Base-by-base conservation (phyloP, 2,888 invertebrate genomes). In the Rhamnusium bicolor region DNA sequence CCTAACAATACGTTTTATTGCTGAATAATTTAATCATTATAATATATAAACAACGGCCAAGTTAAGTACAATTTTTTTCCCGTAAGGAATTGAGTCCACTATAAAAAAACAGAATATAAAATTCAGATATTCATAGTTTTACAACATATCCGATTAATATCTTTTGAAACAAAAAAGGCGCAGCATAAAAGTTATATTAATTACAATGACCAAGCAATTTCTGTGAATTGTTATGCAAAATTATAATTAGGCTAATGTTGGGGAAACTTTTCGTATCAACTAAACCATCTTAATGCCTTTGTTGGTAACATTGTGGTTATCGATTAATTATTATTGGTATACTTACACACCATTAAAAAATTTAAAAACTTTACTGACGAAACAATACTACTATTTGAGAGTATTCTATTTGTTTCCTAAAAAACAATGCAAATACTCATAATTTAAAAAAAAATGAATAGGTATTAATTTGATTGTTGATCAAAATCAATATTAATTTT, bases 111-210 rank as follows among this genome's bases (percentile, higher is more conserved):
- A n/a, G n/a, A 47, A 24, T 21, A 51, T 27, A 63, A 29, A 63
- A 49, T 27, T 27, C 16, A 16, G 63, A 51, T 63, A 63, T 51
- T 63, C 63, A 47, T 63, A 49, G 63, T 49, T 49, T 49, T 63
- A n/a, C 16, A 16, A 21, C 14, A 40, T 21, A 21, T 6, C 14
- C 47, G 62, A 62, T 46, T 19, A 10, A 49, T 63, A 51, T 27
- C 63, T 21, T 63, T 12, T 51, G 24, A 29, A 27, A 63, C 49
- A 24, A 49, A 60, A 61, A 61, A 47, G 46, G 47, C 12, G 79
- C 79, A 80, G 79, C 79, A 79, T 78, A 79, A 81, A 81, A 78
- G 78, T 74, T 56, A 74, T 81, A 81, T 82, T 82, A 82, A 82
- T 82, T 80, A 79, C 81, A 75, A 71, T 82, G 82, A 81, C 78